A percentile compares a stretch with the other conserved stretches of the same genome.
Evolutionary conservation across 1,140 invertebrate genomes (phyloP).

Genomic region (Drosophila gunungcola): DNA sequence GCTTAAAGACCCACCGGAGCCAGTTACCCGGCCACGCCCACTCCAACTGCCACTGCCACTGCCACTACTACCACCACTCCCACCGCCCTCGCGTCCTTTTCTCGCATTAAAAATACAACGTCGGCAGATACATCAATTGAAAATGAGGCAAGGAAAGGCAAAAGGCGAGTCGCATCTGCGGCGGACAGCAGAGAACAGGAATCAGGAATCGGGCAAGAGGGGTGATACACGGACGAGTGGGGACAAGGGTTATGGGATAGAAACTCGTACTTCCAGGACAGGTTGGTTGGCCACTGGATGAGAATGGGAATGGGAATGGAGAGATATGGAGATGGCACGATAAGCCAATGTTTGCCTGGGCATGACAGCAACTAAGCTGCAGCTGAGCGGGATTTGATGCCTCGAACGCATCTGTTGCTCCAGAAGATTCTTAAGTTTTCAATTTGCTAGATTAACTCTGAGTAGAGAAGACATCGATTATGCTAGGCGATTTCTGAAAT

Average conservation of each 20-base stretch:
- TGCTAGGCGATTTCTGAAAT: not conserved
- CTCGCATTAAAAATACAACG: slow-evolving; percentile 54
- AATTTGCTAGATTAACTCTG: slow-evolving; percentile 38
- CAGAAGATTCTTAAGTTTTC: slow-evolving; percentile 34
- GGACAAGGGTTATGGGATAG: slow-evolving; percentile 19
- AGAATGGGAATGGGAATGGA: not conserved
- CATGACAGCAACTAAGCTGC: slow-evolving; percentile 33
- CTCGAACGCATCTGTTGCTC: slow-evolving; percentile 38
- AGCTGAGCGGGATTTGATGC: slow-evolving; percentile 27
- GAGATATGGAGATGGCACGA: not conserved
- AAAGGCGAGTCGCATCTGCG: slow-evolving; percentile 33
- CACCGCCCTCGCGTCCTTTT: not conserved
- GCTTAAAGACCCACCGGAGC: slow-evolving; percentile 56
- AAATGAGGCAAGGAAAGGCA: slow-evolving; percentile 56
- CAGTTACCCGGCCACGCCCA: slow-evolving; percentile 17
- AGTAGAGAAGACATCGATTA: not conserved
- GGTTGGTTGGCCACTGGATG: slow-evolving; percentile 3
- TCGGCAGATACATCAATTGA: slow-evolving; percentile 70
- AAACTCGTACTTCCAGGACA: slow-evolving; percentile 5
- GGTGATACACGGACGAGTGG: not conserved
- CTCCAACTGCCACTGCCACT: no score
- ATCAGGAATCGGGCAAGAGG: slow-evolving; percentile 16
- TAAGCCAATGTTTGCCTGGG: slow-evolving; percentile 28
- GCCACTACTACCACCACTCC: no score
- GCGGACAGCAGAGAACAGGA: slow-evolving; percentile 28